These are phyloP conservation scores for Kradibia gibbosae DNA, from an alignment of 1,140 invertebrate species.

Conservation along the genomic window DNA sequence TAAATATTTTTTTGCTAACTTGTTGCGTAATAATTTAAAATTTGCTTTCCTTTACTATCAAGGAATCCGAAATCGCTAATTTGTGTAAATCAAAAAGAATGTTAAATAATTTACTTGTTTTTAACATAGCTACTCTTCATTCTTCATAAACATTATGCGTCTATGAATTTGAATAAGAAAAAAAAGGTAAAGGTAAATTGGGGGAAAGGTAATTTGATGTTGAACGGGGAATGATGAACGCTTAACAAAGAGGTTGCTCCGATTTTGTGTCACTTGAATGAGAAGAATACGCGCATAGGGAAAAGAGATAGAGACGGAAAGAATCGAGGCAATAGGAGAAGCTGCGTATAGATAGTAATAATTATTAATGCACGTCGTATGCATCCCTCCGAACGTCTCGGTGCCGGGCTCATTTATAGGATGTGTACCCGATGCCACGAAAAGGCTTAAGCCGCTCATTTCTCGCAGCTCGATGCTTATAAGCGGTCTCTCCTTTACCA, in stretches of 20 bases:
- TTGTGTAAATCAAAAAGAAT: too few relatives aligned
- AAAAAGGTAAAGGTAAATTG: too few relatives aligned
- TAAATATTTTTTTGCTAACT: too few relatives aligned
- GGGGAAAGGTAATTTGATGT: neutral
- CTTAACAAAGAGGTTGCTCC: neutral
- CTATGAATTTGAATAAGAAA: too few relatives aligned
- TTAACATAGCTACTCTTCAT: too few relatives aligned
- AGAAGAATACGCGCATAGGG: neutral
- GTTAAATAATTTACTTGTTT: too few relatives aligned
- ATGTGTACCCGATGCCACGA: constrained; percentile 52
- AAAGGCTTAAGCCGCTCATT: neutral
- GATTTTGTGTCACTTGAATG: constrained; percentile 2
- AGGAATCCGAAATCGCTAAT: too few relatives aligned
- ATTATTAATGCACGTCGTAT: constrained; percentile 73
- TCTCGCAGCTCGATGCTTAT: constrained; percentile 10
- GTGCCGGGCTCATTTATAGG: constrained; percentile 66
- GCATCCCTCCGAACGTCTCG: constrained; percentile 56
- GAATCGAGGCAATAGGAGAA: neutral
- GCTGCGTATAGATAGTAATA: constrained; percentile 64
- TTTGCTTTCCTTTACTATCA: too few relatives aligned
- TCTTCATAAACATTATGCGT: too few relatives aligned
- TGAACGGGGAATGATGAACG: neutral
- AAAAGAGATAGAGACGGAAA: constrained; percentile 8
- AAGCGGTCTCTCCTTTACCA: neutral
- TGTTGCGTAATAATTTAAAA: too few relatives aligned